Percentiles rank a stretch among this genome's conserved stretches.
These are phyloP conservation scores for Ennomos fuscantarius DNA, from an alignment of 2,888 invertebrate genomes.

Conservation along the genomic window DNA sequence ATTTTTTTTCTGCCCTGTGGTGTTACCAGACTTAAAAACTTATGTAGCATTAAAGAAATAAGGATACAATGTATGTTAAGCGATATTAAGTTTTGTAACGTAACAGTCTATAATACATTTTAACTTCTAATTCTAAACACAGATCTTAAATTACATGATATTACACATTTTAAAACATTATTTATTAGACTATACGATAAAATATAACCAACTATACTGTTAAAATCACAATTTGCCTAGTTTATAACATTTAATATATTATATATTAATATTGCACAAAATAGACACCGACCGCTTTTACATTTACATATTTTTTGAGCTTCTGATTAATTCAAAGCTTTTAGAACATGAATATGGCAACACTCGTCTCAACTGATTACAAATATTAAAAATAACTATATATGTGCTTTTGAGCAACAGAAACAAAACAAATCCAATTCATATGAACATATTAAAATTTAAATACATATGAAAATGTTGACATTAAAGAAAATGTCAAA, in stretches of 20 bases:
- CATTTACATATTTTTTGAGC: slow-evolving; percentile 34
- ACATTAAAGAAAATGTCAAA: no score
- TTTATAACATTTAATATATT: slow-evolving; percentile 64
- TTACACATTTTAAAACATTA: slow-evolving; percentile 75
- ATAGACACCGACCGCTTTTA: slow-evolving; percentile 68
- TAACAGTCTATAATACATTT: slow-evolving; percentile 69
- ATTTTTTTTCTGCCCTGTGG: no score
- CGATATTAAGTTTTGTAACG: slow-evolving; percentile 43
- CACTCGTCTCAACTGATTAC: slow-evolving; percentile 5
- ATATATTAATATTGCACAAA: slow-evolving; percentile 68
- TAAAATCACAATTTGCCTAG: slow-evolving; percentile 84
- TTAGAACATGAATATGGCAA: slow-evolving; percentile 19
- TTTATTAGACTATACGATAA: slow-evolving; percentile 72
- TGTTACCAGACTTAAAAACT: slow-evolving; percentile 30
- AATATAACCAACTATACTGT: slow-evolving; percentile 78
- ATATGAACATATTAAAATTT: neutral
- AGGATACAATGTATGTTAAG: slow-evolving; percentile 33
- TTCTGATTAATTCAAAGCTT: slow-evolving; percentile 45
- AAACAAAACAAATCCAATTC: no score
- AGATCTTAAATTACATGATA: slow-evolving; percentile 75
- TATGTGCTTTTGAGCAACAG: no score
- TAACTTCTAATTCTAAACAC: slow-evolving; percentile 76
- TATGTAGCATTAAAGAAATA: slow-evolving; percentile 19
- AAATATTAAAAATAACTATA: neutral
- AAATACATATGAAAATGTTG: neutral